These are phyloP conservation scores for Apomyelois bistriatella DNA, from an alignment of 2,888 invertebrate species.

Conservation along the genomic window DNA sequence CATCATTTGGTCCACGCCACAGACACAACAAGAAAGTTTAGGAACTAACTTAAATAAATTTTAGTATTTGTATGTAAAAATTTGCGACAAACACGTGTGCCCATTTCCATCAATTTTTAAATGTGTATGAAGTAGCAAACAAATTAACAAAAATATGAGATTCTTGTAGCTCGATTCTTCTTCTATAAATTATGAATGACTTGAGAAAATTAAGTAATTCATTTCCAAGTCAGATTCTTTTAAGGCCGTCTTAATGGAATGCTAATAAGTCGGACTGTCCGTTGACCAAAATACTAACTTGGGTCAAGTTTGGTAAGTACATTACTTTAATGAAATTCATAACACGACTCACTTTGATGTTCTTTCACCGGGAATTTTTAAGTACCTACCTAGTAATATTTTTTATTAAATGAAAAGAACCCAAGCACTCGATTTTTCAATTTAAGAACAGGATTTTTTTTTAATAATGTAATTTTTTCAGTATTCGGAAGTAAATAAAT, in stretches of 20 bases:
- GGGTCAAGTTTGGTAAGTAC: neutral
- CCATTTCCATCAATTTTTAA: slow-evolving; percentile 47
- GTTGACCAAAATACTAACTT: slow-evolving; percentile 10
- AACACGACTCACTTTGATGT: slow-evolving; percentile 7
- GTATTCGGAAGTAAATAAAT: too few species aligned
- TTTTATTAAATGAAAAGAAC: neutral
- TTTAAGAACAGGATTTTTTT: too few species aligned
- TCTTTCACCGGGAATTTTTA: neutral
- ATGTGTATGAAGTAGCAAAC: slow-evolving; percentile 33
- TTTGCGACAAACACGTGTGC: slow-evolving; percentile 25
- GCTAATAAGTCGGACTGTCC: slow-evolving; percentile 9
- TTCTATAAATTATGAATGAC: slow-evolving; percentile 3
- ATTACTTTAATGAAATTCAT: slow-evolving; percentile 10
- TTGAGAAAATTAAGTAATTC: slow-evolving; percentile 1
- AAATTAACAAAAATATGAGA: slow-evolving; percentile 4
- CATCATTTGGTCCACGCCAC: too few species aligned
- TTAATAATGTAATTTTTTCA: too few species aligned
- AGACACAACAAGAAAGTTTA: neutral
- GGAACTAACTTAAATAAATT: neutral
- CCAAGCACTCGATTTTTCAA: too few species aligned
- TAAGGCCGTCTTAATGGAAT: neutral
- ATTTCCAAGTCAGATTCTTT: slow-evolving; percentile 5
- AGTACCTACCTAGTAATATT: neutral
- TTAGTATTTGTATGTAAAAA: slow-evolving; percentile 22
- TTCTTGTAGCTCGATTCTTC: neutral